Evolutionary conservation across 2,797 vertebrate genomes (phyloP), one percentile per base, ranked within the genome.

Genomic region (Paramormyrops hopkinsi): DNA sequence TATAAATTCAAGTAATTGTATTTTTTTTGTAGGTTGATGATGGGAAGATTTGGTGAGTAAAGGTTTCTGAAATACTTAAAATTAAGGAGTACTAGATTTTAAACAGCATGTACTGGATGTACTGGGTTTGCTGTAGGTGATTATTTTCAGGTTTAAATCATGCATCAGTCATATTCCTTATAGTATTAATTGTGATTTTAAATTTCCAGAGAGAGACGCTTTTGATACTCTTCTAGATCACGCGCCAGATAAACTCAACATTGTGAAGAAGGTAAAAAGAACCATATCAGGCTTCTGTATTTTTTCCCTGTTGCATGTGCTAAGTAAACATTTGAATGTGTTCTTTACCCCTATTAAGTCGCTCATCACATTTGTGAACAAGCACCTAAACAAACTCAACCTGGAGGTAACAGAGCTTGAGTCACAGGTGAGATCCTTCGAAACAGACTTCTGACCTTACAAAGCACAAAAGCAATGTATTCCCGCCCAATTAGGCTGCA

Each of bases 311-410:
- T 14, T 8, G 11, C 7, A 50, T 6, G 14, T 4, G 6, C 44
- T 4, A 50, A 29, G 44, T 48, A 17, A 51, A 33, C 46, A 9
- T 82, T 62, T 62, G 19, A 73, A 69, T 83, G 29, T 2, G 0
- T 25, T 0, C 62, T 48, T 37, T 93, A 29, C 92, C 73, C 54
- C 93, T 73, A 73, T 0, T 4, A 91, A 99, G 98, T 99, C 98
- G 2, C 96, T 99, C 92, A 99, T 99, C 94, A 98, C 97, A 1
- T 99, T 99, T 85, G 98, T 99, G 91, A 99, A 99, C 96, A 99
- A 99, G 93, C 98, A 99, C 92, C 94, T 99, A 90, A 99, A 99
- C 95, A 99, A 99, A 93, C 94, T 99, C 92, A 99, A 99, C 93
- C 92, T 99, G 95, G 99, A 99, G 92, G 98, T 99, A 50, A 98